Evolutionary conservation across 2,113 vertebrate genomes (phyloP), one percentile per base, ranked within the genome.

Genomic region (Ageneiosus marmoratus): DNA sequence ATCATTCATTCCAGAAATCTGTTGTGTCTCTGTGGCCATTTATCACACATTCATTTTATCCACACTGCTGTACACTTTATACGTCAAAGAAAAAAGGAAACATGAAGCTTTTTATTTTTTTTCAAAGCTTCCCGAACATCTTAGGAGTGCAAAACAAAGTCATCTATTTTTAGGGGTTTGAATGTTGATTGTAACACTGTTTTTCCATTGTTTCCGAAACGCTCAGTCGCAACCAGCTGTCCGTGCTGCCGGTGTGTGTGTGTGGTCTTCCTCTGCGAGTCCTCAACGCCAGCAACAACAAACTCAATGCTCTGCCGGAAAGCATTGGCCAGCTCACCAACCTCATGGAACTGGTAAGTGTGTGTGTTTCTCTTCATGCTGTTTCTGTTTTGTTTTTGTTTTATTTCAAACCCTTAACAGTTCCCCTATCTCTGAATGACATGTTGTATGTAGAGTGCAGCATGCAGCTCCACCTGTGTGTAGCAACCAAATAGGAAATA

Each of bases 211-310:
- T 78, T 22, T 53, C 37, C 41, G 24, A 67, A 65, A 67, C 32
- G 46, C 89, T 70, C 79, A 99, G 97, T 93, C 96, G 97, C 77
- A 99, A 99, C 94, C 97, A 99, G 89, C 94, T 99, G 90, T 94
- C 96, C 3, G 90, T 92, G 69, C 92, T 99, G 92, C 97, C 97
- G 5, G 92, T 95, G 86, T 97, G 96, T 91, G 94, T 99, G 88
- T 98, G 96, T 89, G 94, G 95, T 91, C 94, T 99, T 91, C 97
- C 97, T 89, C 95, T 99, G 88, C 94, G 95, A 90, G 97, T 99
- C 89, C 95, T 99, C 92, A 98, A 98, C 72, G 96, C 96, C 90
- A 97, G 96, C 93, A 98, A 99, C 96, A 99, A 99, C 95, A 99
- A 97, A 90, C 95, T 99, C 89, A 95, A 95, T 84, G 94, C 94